Base-by-base conservation (phyloP, 2,888 invertebrate species). In the Nysson spinosus region DNA sequence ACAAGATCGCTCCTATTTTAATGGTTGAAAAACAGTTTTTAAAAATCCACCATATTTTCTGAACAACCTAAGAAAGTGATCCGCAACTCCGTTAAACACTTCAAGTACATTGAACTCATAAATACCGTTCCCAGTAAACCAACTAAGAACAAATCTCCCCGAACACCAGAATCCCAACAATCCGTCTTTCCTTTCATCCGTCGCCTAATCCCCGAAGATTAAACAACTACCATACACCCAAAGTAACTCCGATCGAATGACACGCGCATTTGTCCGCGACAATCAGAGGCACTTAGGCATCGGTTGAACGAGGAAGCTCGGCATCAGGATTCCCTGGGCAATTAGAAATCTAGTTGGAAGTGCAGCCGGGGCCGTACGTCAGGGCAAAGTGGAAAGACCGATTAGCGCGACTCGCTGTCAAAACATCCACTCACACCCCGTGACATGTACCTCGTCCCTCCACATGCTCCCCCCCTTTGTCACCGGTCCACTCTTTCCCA, bases 401-500 rank as follows among this genome's bases (percentile, higher is more conserved):
- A 84, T 84, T 83, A 83, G 84, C 82, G 81, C 77, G 79, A 80
- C 79, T 80, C 81, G 72, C 83, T 83, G 84, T 83, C 84, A 84
- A 82, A 84, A 84, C 84, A 84, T 78, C 75, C 75, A 77, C 75
- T 75, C 66, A 46, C 63, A 46, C 49, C 55, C 65, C 62, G 43
- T 37, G 17, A 24, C 12, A 11, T 20, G 26, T 39, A 44, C 22
- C 28, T 24, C 40, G 58, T 51, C 20, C 52, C 16, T 35, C 57
- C 46, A 39, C 42, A 7, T 11, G 28, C 28, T 26, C 16, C 24
- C 42, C 14, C 46, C 40, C 40, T 55, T 32, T 11, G 20, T 22
- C 47, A 12, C 16, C 40, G 32, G 26, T 26, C 40, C 35, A 20
- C 52, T 24, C 26, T 24, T 40, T 64, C 47, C 52, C 40, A 24